A percentile compares a stretch with the other conserved stretches of the same genome.
Evolutionary conservation across 2,888 invertebrate species (phyloP).

Genomic region (Oligia fasciuncula): DNA sequence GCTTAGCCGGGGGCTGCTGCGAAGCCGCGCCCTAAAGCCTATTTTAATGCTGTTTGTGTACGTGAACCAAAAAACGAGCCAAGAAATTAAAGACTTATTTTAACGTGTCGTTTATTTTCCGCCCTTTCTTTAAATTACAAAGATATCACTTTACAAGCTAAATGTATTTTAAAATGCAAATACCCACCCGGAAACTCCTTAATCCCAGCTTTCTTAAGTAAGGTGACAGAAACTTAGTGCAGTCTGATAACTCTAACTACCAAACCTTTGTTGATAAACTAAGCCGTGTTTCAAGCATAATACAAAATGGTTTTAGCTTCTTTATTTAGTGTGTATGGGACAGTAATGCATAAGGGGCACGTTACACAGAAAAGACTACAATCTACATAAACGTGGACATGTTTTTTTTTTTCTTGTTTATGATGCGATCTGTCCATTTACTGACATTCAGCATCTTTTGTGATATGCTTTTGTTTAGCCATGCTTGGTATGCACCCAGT

Average conservation of each 20-base stretch:
- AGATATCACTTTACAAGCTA: conserved; percentile 60
- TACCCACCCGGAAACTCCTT: conserved; percentile 49
- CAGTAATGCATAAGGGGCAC: neutral
- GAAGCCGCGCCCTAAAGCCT: neutral
- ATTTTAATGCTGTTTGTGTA: neutral
- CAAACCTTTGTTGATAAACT: conserved; percentile 17
- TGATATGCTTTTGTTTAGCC: too few species aligned
- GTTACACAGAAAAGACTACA: neutral
- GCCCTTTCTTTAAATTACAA: conserved; percentile 49
- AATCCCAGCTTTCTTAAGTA: conserved; percentile 47
- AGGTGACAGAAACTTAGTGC: conserved; percentile 51
- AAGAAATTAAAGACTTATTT: conserved; percentile 24
- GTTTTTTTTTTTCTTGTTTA: too few species aligned
- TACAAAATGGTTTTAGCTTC: too few species aligned
- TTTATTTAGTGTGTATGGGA: too few species aligned
- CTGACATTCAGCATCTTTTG: too few species aligned
- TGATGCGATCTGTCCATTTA: too few species aligned
- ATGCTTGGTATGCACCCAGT: too few species aligned
- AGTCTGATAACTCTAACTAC: conserved; percentile 46
- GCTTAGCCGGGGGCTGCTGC: too few species aligned
- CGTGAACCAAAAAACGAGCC: neutral
- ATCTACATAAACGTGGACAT: too few species aligned
- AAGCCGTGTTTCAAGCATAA: too few species aligned
- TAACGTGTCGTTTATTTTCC: conserved; percentile 34
- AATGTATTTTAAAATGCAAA: conserved; percentile 61